Evolutionary conservation across 2,113 vertebrate species (phyloP).

Genomic region (Laticauda laticaudata): DNA sequence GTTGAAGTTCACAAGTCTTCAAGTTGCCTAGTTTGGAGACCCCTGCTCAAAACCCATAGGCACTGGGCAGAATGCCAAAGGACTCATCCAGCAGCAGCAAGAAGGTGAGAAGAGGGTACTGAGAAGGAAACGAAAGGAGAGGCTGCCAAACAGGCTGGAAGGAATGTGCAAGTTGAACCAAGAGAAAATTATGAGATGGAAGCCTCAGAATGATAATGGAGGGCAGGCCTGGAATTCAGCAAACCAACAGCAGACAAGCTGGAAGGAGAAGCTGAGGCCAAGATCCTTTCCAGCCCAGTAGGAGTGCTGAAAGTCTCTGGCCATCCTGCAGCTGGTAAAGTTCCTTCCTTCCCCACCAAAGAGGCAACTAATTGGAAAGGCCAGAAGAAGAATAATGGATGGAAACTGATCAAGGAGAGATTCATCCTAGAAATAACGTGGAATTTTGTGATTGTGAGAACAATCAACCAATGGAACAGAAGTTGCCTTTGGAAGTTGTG

Average conservation of each 20-base stretch:
- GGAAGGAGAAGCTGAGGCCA: background rate
- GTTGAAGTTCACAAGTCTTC: no score
- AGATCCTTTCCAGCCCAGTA: no score
- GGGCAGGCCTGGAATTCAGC: background rate
- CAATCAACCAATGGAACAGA: no score
- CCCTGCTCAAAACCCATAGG: background rate
- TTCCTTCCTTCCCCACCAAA: no score
- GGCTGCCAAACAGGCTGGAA: background rate
- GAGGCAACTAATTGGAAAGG: background rate
- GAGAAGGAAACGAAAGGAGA: background rate
- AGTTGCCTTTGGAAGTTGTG: no score
- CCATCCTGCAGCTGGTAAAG: no score
- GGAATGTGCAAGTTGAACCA: background rate
- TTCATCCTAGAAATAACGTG: no score
- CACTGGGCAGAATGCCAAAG: no score
- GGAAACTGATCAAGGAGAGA: no score
- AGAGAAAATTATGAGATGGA: background rate
- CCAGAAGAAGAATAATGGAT: no score
- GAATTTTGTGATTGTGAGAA: no score
- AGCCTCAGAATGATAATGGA: background rate
- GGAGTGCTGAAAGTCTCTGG: background rate
- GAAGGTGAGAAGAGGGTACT: background rate
- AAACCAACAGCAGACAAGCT: background rate
- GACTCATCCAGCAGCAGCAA: background rate
- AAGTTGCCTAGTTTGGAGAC: no score